These are phyloP conservation scores for Nycticorax nycticorax DNA, from an alignment of 2,113 vertebrate genomes.

Conservation along the genomic window DNA sequence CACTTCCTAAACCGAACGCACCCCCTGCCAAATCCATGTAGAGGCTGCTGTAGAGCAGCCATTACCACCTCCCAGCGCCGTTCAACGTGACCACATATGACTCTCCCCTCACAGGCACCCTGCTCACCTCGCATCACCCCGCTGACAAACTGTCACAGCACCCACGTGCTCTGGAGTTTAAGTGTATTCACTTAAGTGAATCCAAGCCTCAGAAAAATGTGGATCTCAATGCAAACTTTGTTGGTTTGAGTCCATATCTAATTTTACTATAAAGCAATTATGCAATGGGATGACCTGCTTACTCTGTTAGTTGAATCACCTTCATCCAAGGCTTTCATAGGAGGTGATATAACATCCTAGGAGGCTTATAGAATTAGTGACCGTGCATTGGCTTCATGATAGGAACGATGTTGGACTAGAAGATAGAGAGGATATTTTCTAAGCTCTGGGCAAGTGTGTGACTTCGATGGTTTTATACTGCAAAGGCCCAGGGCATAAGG, in stretches of 20 bases:
- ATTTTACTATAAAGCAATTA: background rate
- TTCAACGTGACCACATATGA: background rate
- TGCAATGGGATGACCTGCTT: background rate
- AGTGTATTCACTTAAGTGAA: background rate
- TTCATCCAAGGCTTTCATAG: background rate
- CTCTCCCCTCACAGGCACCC: fast-evolving
- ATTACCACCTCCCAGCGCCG: background rate
- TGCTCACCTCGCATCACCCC: background rate
- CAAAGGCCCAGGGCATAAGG: background rate
- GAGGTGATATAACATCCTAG: conserved; percentile 6
- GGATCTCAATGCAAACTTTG: background rate
- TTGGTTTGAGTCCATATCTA: background rate
- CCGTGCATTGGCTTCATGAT: background rate
- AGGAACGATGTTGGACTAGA: background rate
- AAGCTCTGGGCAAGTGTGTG: background rate
- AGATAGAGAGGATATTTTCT: background rate
- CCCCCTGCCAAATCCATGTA: background rate
- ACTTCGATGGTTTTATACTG: background rate
- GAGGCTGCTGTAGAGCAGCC: background rate
- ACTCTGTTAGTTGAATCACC: background rate
- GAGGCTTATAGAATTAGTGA: background rate
- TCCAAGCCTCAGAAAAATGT: background rate
- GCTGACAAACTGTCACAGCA: background rate
- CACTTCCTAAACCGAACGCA: background rate
- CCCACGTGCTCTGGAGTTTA: background rate